Conservation (phyloP, 1,140 invertebrate genomes). For the Agraylea sexmaculata region DNA sequence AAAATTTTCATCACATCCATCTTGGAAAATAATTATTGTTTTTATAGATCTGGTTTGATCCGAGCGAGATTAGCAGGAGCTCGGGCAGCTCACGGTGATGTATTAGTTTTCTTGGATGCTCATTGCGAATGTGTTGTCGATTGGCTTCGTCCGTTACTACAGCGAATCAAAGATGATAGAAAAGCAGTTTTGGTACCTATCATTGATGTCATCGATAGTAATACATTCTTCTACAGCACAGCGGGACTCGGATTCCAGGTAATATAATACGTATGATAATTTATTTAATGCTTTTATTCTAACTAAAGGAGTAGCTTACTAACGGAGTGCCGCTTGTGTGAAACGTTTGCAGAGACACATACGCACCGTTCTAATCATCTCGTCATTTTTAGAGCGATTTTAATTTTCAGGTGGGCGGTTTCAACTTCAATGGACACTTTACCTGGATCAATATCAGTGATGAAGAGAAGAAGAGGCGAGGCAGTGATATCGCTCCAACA, state of each 20-base stretch:
- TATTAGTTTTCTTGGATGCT: conserved; percentile 89
- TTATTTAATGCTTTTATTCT: background rate
- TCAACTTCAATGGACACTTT: conserved; percentile 85
- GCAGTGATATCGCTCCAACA: conserved; percentile 34
- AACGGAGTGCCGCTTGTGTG: background rate
- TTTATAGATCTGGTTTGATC: conserved; percentile 74
- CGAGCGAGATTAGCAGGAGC: conserved; percentile 74
- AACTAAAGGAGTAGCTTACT: too few species aligned
- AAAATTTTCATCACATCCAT: conserved; percentile 8
- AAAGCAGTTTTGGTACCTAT: conserved; percentile 78
- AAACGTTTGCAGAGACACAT: background rate
- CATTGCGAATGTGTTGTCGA: conserved; percentile 79
- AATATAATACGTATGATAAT: background rate
- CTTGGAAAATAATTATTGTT: too few species aligned
- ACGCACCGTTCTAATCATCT: background rate
- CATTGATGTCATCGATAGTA: conserved; percentile 85
- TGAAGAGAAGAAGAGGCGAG: conserved; percentile 51
- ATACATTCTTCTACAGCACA: conserved; percentile 68
- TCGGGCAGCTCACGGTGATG: conserved; percentile 61
- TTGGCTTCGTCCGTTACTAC: conserved; percentile 80
- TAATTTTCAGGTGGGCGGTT: conserved; percentile 62
- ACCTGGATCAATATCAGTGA: conserved; percentile 77
- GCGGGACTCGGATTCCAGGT: conserved; percentile 49
- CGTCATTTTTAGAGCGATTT: background rate
- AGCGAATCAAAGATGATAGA: conserved; percentile 67